Evolutionary conservation across 2,888 invertebrate species (phyloP), one percentile per base, ranked within the genome.

Genomic region (Panopea generosa): DNA sequence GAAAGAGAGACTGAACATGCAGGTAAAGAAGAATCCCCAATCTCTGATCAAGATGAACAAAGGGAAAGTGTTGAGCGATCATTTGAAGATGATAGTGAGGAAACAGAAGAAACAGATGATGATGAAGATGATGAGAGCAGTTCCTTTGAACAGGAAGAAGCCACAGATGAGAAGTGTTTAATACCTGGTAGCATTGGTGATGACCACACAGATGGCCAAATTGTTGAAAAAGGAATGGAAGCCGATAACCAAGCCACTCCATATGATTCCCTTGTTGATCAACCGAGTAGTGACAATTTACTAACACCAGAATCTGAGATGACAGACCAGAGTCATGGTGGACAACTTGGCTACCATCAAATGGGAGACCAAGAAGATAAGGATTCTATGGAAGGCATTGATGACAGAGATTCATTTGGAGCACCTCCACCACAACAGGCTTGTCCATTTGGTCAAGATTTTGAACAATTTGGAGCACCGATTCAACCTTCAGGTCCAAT

Each of bases 71-170:
- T 68, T 43, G 77, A 81, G 27, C 56, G 71, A 40, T 73, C 83
- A 18, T 79, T 75, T 66, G 80, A 77, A 27, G 71, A 80, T 60
- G 82, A 76, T 20, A 68, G 29, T 38, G 68, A 71, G 22, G 72
- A 68, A 26, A 62, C 65, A 24, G 78, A 71, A 50, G 61, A 72
- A 16, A 38, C 52, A 20, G 72, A 66, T 1, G 73, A 79, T 45
- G 83, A 86, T 57, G 90, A 89, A 27, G 87, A 86, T 63, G 86
- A 88, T 11, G 86, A 78, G 2, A 67, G 61, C 49, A 73, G 73
- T 65, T 78, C 71, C 11, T 80, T 78, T 55, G 77, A 82, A 52
- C 72, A 74, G 75, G 84, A 77, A 22, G 81, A 82, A 47, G 74
- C 74, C 14, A 84, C 83, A 26, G 83, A 84, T 70, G 83, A 86